These are phyloP conservation scores for Ciconia maguari DNA, from an alignment of 2,113 vertebrate genomes.

Conservation along the genomic window DNA sequence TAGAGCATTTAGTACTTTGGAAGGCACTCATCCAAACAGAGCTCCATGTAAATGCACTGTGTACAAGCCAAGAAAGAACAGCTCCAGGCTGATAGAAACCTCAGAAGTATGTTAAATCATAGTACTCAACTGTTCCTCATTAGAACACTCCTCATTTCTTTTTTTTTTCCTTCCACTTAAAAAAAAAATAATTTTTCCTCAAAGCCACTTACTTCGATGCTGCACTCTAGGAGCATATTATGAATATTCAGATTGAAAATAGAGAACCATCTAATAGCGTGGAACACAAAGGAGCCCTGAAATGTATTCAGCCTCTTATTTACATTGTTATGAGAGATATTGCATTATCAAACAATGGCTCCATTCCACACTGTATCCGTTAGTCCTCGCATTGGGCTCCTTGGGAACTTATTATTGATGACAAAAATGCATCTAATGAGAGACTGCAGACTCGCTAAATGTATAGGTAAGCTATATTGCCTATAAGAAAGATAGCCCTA, in stretches of 20 bases:
- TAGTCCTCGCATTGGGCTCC: conserved; percentile 17
- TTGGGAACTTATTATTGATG: conserved; percentile 58
- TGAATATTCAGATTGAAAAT: conserved; percentile 70
- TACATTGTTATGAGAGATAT: conserved; percentile 45
- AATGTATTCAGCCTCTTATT: conserved; percentile 35
- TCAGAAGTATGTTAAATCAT: conserved; percentile 56
- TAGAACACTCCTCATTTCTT: conserved; percentile 41
- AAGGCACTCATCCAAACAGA: conserved; percentile 65
- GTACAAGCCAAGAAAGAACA: conserved; percentile 61
- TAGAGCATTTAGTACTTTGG: conserved; percentile 71
- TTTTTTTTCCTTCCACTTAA: conserved; percentile 13
- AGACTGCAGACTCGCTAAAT: background rate
- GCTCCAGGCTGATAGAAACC: conserved; percentile 62
- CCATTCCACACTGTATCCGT: background rate
- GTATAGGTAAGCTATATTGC: conserved; percentile 32
- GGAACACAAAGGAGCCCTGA: conserved; percentile 33
- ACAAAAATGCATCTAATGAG: conserved; percentile 49
- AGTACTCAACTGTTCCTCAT: conserved; percentile 63
- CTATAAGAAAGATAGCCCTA: conserved; percentile 25
- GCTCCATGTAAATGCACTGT: conserved; percentile 56
- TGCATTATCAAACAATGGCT: conserved; percentile 37
- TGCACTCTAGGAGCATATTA: conserved; percentile 56
- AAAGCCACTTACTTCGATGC: conserved; percentile 40
- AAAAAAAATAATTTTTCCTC: conserved; percentile 51
- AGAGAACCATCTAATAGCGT: conserved; percentile 14